A percentile compares a stretch with the other conserved stretches of the same genome.
These are phyloP conservation scores for Suncus etruscus DNA, from an alignment of 2,113 vertebrate species.

Conservation along the genomic window DNA sequence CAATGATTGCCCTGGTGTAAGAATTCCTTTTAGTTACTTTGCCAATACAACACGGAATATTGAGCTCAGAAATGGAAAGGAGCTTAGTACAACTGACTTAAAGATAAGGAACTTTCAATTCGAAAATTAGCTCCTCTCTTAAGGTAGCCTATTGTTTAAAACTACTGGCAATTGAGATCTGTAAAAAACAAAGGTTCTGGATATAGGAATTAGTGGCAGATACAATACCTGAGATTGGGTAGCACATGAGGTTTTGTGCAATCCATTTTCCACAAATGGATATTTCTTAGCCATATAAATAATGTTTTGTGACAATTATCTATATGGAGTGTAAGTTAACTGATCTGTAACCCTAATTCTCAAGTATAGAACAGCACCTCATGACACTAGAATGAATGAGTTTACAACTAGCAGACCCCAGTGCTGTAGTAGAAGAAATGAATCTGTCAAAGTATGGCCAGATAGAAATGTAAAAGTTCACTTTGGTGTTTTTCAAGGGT, in stretches of 20 bases:
- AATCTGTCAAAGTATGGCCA: not conserved
- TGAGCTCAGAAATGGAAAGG: conserved; percentile 4
- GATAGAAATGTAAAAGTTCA: not conserved
- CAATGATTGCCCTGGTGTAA: not conserved
- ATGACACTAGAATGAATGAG: not conserved
- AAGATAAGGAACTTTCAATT: not conserved
- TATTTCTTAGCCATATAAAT: not conserved
- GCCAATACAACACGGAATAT: not conserved
- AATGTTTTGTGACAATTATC: not conserved
- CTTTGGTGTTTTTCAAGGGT: not conserved
- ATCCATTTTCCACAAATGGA: not conserved
- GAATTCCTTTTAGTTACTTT: not conserved
- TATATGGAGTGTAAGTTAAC: not conserved
- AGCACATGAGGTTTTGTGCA: not conserved
- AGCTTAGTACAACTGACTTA: not conserved
- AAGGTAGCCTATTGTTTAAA: not conserved
- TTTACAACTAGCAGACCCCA: not conserved
- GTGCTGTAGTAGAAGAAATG: not conserved
- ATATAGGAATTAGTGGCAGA: not conserved
- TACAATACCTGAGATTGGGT: not conserved
- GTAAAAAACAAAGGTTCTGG: not conserved
- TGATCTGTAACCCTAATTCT: not conserved
- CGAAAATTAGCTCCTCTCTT: not conserved
- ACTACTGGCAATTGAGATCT: not conserved
- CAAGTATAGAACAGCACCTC: not conserved